Conservation (phyloP, 2,113 vertebrate genomes). For the Platysteira castanea region DNA sequence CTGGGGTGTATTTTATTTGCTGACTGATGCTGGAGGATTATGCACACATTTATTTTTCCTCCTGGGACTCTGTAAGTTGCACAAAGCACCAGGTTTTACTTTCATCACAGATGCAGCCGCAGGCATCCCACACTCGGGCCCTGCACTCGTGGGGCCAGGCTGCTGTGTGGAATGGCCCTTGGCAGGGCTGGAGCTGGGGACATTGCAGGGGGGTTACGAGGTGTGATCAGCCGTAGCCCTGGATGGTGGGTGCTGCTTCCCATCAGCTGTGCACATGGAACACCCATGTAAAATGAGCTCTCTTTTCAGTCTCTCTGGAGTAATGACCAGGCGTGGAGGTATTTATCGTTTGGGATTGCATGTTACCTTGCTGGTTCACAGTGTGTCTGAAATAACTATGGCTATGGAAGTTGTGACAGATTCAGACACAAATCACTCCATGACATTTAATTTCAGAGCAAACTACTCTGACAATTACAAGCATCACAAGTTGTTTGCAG, state of each 20-base stretch:
- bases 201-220: fast-evolving
- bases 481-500: neutral
- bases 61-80: neutral
- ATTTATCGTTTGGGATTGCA: neutral
- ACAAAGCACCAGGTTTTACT: neutral
- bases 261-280: neutral
- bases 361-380: neutral
- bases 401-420: neutral
- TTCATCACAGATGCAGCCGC: neutral
- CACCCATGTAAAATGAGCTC: neutral
- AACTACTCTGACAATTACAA: constrained; percentile 26
- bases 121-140: neutral
- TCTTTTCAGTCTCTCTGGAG: neutral
- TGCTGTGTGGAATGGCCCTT: neutral
- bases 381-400: constrained; percentile 33
- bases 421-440: neutral
- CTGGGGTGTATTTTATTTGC: constrained; percentile 19
- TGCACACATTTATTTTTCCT: neutral
- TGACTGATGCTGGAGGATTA: constrained; percentile 1
- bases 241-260: neutral
- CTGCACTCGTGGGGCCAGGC: fast-evolving
- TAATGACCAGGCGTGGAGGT: neutral
- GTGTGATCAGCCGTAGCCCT: fast-evolving
- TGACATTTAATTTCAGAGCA: constrained; percentile 39
- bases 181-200: neutral